Percentiles rank a stretch among this genome's conserved stretches.
phyloP scores from a whole-genome alignment of 2,113 vertebrate species.

The Garra rufa region DNA sequence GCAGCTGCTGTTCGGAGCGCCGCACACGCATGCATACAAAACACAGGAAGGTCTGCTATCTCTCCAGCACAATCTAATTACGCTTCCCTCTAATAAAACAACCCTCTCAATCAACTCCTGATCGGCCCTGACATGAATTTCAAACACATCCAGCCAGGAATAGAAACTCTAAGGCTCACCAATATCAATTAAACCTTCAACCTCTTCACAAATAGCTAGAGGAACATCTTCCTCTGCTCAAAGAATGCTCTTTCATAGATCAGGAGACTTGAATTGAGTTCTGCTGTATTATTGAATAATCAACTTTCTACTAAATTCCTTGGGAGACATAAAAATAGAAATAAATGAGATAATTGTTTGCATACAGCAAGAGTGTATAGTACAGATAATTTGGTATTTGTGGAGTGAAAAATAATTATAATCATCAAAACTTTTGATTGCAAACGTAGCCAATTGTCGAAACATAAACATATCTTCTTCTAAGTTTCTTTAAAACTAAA shows the following conservation, averaged over 20 bases:
- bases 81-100: constrained; percentile 29
- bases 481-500: not conserved
- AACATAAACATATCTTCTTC: not conserved
- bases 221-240: not conserved
- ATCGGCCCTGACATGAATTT: constrained; percentile 33
- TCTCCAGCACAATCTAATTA: constrained; percentile 36
- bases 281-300: not conserved
- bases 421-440: not conserved
- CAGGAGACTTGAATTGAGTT: not conserved
- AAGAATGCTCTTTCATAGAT: constrained; percentile 8
- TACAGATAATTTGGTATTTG: not conserved
- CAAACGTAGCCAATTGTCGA: not conserved
- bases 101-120: constrained; percentile 30
- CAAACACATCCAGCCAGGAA: constrained; percentile 26
- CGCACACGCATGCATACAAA: constrained; percentile 20
- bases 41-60: not conserved
- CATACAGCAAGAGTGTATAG: not conserved
- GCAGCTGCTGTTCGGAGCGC: constrained; percentile 17
- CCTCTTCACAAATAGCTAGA: not conserved
- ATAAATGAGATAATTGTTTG: not conserved
- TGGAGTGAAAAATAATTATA: not conserved
- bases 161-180: constrained; percentile 29
- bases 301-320: not conserved
- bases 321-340: not conserved
- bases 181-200: not conserved